These are phyloP conservation scores for Steatocranus sp. DNA, from an alignment of 2,797 vertebrate species.

Conservation along the genomic window DNA sequence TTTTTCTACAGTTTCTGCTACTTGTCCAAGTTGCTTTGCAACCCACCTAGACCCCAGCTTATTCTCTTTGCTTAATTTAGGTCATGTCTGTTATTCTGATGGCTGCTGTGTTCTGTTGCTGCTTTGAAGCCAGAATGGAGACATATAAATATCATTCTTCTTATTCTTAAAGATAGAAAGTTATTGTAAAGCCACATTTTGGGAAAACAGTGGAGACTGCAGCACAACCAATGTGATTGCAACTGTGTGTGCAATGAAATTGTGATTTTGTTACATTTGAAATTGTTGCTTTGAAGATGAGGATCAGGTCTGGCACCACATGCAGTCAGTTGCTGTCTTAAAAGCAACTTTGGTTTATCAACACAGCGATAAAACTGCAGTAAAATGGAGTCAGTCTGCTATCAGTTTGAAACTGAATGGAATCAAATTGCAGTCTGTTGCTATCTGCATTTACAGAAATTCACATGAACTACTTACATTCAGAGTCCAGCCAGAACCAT, in stretches of 20 bases:
- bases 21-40: not conserved
- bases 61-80: not conserved
- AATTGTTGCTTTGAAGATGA: not conserved
- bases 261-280: not conserved
- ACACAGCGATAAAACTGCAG: not conserved
- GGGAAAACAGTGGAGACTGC: not conserved
- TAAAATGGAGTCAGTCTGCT: not conserved
- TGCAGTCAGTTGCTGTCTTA: not conserved
- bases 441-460: not conserved
- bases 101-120: not conserved
- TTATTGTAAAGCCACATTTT: not conserved
- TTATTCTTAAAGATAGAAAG: not conserved
- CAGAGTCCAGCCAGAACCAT: not conserved
- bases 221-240: not conserved
- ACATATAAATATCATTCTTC: not conserved
- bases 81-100: not conserved
- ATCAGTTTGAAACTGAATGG: not conserved
- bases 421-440: not conserved
- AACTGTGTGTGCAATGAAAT: not conserved
- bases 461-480: not conserved
- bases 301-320: not conserved
- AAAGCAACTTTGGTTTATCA: not conserved
- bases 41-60: not conserved
- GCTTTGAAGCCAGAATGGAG: not conserved
- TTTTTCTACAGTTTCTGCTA: not conserved